phyloP scores from a whole-genome alignment of 2,113 vertebrate species.

The Alethe castanea region DNA sequence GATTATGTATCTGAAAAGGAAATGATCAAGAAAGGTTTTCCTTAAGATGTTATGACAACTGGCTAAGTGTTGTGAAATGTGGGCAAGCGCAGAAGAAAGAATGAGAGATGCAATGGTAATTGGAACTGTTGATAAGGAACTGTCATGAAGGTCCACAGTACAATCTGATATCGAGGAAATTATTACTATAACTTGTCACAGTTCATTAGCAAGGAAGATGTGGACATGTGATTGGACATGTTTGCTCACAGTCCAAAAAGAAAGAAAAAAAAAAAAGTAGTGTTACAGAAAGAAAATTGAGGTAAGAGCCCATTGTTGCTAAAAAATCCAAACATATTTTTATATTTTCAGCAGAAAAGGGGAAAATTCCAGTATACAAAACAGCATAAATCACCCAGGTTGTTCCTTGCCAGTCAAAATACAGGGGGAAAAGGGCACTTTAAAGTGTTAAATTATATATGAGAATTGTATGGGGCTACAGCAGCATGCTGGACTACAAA shows the following conservation, averaged over 20 bases:
- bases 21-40: not conserved
- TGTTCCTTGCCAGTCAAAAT: not conserved
- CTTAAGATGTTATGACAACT: not conserved
- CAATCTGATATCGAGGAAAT: not conserved
- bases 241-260: not conserved
- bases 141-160: not conserved
- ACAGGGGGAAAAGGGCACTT: not conserved
- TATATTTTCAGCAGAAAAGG: not conserved
- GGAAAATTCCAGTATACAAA: not conserved
- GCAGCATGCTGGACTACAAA: not conserved
- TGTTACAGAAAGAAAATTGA: not conserved
- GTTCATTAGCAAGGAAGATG: not conserved
- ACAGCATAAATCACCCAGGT: not conserved
- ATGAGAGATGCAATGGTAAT: not conserved
- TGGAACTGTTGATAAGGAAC: not conserved
- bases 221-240: not conserved
- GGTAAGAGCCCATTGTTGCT: not conserved
- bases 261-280: too few relatives aligned
- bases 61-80: not conserved
- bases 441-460: not conserved
- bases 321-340: not conserved
- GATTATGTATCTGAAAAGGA: not conserved
- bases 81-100: not conserved
- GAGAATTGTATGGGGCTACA: not conserved
- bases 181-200: not conserved